phyloP scores from a whole-genome alignment of 1,140 invertebrate species.

The Sycophaga agraensis region DNA sequence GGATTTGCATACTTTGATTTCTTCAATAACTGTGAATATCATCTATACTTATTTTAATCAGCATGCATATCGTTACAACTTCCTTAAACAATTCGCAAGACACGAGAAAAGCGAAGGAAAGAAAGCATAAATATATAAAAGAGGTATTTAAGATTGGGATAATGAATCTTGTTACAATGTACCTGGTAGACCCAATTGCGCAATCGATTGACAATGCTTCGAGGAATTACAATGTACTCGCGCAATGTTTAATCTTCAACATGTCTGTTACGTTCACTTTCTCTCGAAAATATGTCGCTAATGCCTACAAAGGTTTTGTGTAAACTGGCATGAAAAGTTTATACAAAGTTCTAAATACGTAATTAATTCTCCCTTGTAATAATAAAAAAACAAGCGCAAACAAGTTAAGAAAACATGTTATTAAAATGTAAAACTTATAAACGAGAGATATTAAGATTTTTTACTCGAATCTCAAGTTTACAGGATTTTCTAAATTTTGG shows the following conservation, averaged over 20 bases:
- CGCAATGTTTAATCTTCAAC: slow-evolving; percentile 9
- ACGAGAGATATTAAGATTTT: not conserved
- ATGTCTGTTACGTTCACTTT: slow-evolving; percentile 13
- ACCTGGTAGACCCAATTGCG: slow-evolving; percentile 52
- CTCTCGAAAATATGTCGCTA: slow-evolving; percentile 3
- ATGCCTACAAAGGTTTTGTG: slow-evolving; percentile 11
- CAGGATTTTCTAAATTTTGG: not conserved
- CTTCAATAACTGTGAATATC: no score
- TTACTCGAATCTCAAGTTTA: slow-evolving; percentile 5
- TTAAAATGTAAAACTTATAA: slow-evolving; percentile 13
- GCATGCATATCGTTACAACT: not conserved
- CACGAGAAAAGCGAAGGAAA: slow-evolving; percentile 8
- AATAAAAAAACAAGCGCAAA: slow-evolving; percentile 10
- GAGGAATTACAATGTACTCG: slow-evolving; percentile 39
- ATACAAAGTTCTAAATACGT: slow-evolving; percentile 35
- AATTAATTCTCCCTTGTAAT: slow-evolving; percentile 31
- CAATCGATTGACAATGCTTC: slow-evolving; percentile 43
- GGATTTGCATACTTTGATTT: no score
- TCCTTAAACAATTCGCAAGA: slow-evolving; percentile 9
- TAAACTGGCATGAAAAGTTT: slow-evolving; percentile 19
- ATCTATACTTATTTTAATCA: not conserved
- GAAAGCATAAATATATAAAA: slow-evolving; percentile 9
- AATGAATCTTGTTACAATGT: slow-evolving; percentile 48
- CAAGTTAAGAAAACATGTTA: slow-evolving; percentile 12
- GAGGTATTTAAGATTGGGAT: slow-evolving; percentile 25